phyloP scores from a whole-genome alignment of 1,140 invertebrate species.

The Apis laboriosa region DNA sequence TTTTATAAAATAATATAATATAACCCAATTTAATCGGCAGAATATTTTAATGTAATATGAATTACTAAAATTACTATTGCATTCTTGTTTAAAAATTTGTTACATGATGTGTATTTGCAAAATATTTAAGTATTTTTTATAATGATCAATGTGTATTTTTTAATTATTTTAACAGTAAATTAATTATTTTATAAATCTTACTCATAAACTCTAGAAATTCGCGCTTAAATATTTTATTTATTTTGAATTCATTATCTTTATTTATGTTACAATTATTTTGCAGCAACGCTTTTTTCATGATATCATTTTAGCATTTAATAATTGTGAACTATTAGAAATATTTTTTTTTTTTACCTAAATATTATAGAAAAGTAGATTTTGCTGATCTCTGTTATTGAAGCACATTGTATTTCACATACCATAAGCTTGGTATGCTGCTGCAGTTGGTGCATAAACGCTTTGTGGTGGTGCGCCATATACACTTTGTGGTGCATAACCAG shows the following conservation, averaged over 20 bases:
- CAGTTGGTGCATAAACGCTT: slow-evolving; percentile 80
- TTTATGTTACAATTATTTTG: slow-evolving; percentile 55
- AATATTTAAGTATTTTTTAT: slow-evolving; percentile 29
- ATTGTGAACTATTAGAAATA: slow-evolving; percentile 71
- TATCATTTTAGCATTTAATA: slow-evolving; percentile 57
- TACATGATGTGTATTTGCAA: slow-evolving; percentile 14
- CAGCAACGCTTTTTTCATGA: slow-evolving; percentile 48
- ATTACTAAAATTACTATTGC: slow-evolving; percentile 25
- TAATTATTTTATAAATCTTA: slow-evolving; percentile 56
- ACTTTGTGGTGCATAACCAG: slow-evolving; percentile 82
- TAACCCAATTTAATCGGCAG: slow-evolving; percentile 24
- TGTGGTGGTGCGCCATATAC: slow-evolving; percentile 80
- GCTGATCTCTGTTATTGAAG: slow-evolving; percentile 64
- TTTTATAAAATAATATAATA: slow-evolving; percentile 23
- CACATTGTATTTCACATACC: slow-evolving; percentile 82
- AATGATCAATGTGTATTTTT: slow-evolving; percentile 18
- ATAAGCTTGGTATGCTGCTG: slow-evolving; percentile 87
- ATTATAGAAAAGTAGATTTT: slow-evolving; percentile 77
- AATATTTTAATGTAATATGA: slow-evolving; percentile 6
- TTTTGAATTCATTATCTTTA: slow-evolving; percentile 37
- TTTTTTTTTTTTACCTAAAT: slow-evolving; percentile 75
- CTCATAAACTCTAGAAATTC: slow-evolving; percentile 54
- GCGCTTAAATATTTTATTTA: slow-evolving; percentile 53
- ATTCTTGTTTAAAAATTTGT: slow-evolving; percentile 8
- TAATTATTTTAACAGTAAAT: slow-evolving; percentile 34